A percentile compares a stretch with the other conserved stretches of the same genome.
These are phyloP conservation scores for Thymelicus lineola DNA, from an alignment of 2,888 invertebrate genomes.

Conservation along the genomic window DNA sequence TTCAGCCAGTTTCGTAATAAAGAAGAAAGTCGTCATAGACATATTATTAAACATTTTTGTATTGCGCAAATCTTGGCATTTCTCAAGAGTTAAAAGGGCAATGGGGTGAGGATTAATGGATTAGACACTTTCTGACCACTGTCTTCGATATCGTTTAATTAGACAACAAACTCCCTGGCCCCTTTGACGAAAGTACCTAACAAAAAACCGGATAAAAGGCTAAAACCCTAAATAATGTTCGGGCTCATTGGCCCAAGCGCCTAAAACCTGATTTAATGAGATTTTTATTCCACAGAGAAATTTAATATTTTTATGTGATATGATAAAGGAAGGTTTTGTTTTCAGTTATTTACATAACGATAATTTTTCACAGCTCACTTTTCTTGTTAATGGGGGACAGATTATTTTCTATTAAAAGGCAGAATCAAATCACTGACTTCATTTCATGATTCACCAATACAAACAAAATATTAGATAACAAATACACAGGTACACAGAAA, in stretches of 20 bases:
- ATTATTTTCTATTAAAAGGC: too few species aligned
- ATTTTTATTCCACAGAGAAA: not conserved
- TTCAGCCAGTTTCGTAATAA: not conserved
- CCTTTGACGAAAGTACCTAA: constrained; percentile 9
- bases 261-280: constrained; percentile 2
- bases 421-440: too few species aligned
- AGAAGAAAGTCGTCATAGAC: not conserved
- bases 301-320: not conserved
- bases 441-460: too few species aligned
- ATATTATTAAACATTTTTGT: constrained; percentile 7
- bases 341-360: too few species aligned
- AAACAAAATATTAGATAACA: too few species aligned
- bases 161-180: constrained; percentile 10
- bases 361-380: too few species aligned
- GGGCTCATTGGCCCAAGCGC: not conserved
- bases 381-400: too few species aligned
- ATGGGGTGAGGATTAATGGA: constrained; percentile 12
- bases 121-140: constrained; percentile 1
- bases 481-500: too few species aligned
- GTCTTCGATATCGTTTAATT: constrained; percentile 13
- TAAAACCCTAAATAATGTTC: not conserved
- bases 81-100: not conserved
- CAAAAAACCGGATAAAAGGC: not conserved
- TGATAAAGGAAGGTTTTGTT: too few species aligned
- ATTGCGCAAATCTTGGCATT: not conserved